Evolutionary conservation across 2,888 invertebrate genomes (phyloP).

Genomic region (Clunio marinus): DNA sequence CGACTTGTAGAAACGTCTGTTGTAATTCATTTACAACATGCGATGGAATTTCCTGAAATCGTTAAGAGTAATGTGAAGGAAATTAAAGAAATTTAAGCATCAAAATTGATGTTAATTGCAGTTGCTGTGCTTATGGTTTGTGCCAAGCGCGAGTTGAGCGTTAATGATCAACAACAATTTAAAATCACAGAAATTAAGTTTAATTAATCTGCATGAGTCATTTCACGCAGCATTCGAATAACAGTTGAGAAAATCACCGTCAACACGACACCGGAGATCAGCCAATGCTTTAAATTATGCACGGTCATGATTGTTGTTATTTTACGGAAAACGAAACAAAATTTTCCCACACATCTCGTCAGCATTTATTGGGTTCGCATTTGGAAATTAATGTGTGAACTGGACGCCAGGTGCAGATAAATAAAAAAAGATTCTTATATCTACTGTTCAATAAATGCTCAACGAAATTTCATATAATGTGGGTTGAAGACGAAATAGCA

Average conservation of each 20-base stretch:
- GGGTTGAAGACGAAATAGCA: slow-evolving; percentile 18
- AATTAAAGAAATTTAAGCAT: slow-evolving; percentile 28
- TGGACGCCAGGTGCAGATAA: slow-evolving; percentile 39
- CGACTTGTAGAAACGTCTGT: not conserved
- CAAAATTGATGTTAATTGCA: slow-evolving; percentile 1
- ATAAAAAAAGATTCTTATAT: slow-evolving; percentile 14
- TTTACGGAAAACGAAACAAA: not conserved
- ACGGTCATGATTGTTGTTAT: slow-evolving; percentile 15
- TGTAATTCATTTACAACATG: slow-evolving; percentile 24
- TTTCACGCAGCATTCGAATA: not conserved
- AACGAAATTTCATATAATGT: not conserved
- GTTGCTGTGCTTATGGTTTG: not conserved
- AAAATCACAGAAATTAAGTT: not conserved
- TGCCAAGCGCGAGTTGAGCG: not conserved
- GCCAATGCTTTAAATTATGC: slow-evolving; percentile 7
- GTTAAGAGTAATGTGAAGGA: slow-evolving; percentile 26
- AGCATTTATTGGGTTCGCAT: not conserved
- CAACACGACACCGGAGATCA: slow-evolving; percentile 5
- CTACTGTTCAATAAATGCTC: not conserved
- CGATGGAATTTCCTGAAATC: slow-evolving; percentile 33
- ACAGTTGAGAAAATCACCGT: not conserved
- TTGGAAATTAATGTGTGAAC: slow-evolving; percentile 38
- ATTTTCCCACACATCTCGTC: slow-evolving; percentile 14
- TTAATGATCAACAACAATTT: not conserved
- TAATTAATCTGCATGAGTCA: slow-evolving; percentile 7